phyloP scores from a whole-genome alignment of 2,113 vertebrate genomes.

The Elgaria multicarinata region DNA sequence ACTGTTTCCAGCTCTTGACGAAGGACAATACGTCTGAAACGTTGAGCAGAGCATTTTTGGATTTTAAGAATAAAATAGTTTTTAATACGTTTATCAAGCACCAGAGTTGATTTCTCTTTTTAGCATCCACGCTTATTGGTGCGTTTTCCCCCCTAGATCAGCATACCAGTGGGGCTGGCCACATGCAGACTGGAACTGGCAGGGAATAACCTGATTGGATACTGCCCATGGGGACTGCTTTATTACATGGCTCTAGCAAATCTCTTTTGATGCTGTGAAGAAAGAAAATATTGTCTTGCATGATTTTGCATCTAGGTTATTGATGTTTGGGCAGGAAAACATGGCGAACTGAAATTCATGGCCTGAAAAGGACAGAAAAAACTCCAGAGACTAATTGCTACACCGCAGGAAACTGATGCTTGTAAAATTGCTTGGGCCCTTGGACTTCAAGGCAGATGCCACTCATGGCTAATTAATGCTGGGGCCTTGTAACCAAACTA shows the following conservation, averaged over 20 bases:
- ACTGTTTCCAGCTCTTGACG: too few relatives aligned
- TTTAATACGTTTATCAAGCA: too few relatives aligned
- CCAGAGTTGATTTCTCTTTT: too few relatives aligned
- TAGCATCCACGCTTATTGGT: too few relatives aligned
- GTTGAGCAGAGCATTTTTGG: too few relatives aligned
- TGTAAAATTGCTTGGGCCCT: slow-evolving; percentile 22
- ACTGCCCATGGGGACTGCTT: not conserved
- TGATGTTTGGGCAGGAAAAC: not conserved
- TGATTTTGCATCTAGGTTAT: not conserved
- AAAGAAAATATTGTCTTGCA: not conserved
- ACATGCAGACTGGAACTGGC: too few relatives aligned
- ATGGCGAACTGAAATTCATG: not conserved
- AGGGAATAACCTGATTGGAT: too few relatives aligned
- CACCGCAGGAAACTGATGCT: slow-evolving; percentile 22
- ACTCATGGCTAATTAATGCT: not conserved
- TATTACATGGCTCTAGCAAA: not conserved
- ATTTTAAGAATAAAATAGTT: too few relatives aligned
- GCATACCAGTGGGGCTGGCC: too few relatives aligned
- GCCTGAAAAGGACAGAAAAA: not conserved
- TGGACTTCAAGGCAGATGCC: slow-evolving; percentile 5
- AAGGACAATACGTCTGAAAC: too few relatives aligned
- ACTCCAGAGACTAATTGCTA: slow-evolving; percentile 2
- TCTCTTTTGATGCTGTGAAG: not conserved
- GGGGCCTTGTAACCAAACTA: slow-evolving; percentile 1
- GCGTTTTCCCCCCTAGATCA: too few relatives aligned